Evolutionary conservation across 2,888 invertebrate species (phyloP), one percentile per base, ranked within the genome.

Genomic region (Melanophora roralis): DNA sequence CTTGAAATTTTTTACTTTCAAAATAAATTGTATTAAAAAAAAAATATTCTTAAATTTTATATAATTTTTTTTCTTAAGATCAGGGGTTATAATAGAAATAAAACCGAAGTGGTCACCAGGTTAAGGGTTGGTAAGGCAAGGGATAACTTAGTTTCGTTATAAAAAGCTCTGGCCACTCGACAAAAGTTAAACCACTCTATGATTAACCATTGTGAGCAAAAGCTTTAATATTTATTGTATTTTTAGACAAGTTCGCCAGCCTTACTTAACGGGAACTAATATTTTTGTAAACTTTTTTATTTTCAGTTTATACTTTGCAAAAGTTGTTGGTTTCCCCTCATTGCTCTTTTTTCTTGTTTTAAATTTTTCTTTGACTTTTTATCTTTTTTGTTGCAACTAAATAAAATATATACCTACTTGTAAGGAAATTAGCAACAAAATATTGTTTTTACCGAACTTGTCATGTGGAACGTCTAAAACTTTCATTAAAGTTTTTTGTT

Each of bases 381-480:
- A n/a, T n/a, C n/a, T 43, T 36, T 57, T 45, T 76, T 27, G 32
- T 36, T 47, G 51, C 45, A 53, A 60, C 65, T 53, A 38, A 68
- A 59, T 65, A 47, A 72, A 73, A 68, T 64, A n/a, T n/a, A n/a
- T n/a, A n/a, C n/a, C n/a, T n/a, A 64, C 34, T 78, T 78, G 49
- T 40, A 40, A 62, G 36, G 57, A 68, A 68, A 71, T 43, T 72
- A 64, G 55, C 62, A 64, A 62, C 59, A 78, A 78, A 79, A 60
- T 65, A 51, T 69, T 60, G 27, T 69, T 65, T 73, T 74, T 74
- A 32, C 45, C n/a, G 40, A 69, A 53, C 74, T 64, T 69, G 57
- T 74, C 78, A 74, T 71, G 64, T 59, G 74, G 78, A 79, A 79
- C 74, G 53, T 65, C 64, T 79, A 45, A 74, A 75, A 79, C 43